Conservation (phyloP, 2,797 vertebrate genomes). For the Neosilurus mollespiculum region DNA sequence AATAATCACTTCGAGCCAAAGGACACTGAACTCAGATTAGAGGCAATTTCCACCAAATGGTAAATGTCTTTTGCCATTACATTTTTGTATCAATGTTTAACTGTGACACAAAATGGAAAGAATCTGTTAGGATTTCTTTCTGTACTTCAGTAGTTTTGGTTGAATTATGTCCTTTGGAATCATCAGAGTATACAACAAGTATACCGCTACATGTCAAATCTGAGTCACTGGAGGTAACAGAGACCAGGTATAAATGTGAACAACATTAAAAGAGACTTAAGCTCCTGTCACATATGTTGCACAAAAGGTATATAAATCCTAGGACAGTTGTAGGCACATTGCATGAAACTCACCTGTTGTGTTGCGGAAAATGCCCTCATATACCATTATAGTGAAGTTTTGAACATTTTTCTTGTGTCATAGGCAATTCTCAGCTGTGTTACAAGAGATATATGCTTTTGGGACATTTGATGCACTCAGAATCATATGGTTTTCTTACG, state of each 20-base stretch:
- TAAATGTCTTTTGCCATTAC: constrained; percentile 12
- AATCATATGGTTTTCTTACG: no score
- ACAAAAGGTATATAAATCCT: no score
- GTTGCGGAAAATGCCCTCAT: no score
- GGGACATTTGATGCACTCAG: no score
- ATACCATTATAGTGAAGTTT: no score
- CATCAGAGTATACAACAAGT: neutral
- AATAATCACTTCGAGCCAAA: constrained; percentile 30
- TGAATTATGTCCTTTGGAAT: neutral
- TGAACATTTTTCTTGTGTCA: no score
- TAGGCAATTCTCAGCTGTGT: no score
- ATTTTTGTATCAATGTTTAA: neutral
- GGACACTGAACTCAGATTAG: constrained; percentile 22
- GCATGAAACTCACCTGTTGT: no score
- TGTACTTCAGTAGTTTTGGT: constrained; percentile 1
- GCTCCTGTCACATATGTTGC: no score
- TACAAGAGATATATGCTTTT: no score
- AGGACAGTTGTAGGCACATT: no score
- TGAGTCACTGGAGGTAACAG: constrained; percentile 2
- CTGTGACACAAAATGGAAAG: constrained; percentile 26
- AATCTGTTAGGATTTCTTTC: neutral
- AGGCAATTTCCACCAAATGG: constrained; percentile 31
- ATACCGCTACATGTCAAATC: constrained; percentile 4
- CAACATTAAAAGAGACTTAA: neutral
- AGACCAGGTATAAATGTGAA: neutral